These are phyloP conservation scores for Falco biarmicus DNA, from an alignment of 2,797 vertebrate genomes.

Conservation along the genomic window DNA sequence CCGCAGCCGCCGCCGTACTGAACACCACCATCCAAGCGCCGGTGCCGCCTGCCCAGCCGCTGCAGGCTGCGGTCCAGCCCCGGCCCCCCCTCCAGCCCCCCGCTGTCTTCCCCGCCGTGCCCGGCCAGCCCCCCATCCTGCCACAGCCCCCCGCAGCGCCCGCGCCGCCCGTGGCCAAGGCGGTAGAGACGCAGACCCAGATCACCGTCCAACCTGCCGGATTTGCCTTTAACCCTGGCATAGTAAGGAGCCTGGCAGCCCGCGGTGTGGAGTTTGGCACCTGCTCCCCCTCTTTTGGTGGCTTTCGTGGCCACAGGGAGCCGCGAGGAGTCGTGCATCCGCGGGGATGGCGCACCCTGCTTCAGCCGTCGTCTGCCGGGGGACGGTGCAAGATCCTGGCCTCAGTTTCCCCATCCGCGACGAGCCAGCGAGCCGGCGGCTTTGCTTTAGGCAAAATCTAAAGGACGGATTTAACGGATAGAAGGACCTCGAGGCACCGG, in stretches of 20 bases:
- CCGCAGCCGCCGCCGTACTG: conserved; percentile 87
- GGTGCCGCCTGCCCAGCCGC: conserved; percentile 55
- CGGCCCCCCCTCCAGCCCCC: conserved; percentile 81
- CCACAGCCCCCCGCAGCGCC: conserved; percentile 77
- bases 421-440: accelerated
- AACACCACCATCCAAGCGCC: conserved; percentile 78
- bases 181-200: conserved; percentile 82
- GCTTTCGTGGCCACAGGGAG: background rate
- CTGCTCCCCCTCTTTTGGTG: background rate
- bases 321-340: background rate
- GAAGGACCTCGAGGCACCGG: background rate
- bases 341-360: background rate
- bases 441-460: background rate
- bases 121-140: conserved; percentile 76
- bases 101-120: conserved; percentile 65
- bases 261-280: accelerated
- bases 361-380: accelerated
- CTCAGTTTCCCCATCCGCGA: background rate
- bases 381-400: background rate
- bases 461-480: background rate
- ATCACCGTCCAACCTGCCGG: conserved; percentile 89
- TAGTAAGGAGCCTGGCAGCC: conserved; percentile 80
- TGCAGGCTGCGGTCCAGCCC: conserved; percentile 80
- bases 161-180: conserved; percentile 73
- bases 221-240: conserved; percentile 91